Conservation (phyloP, 1,140 invertebrate species). For the Meloidogyne exigua region DNA sequence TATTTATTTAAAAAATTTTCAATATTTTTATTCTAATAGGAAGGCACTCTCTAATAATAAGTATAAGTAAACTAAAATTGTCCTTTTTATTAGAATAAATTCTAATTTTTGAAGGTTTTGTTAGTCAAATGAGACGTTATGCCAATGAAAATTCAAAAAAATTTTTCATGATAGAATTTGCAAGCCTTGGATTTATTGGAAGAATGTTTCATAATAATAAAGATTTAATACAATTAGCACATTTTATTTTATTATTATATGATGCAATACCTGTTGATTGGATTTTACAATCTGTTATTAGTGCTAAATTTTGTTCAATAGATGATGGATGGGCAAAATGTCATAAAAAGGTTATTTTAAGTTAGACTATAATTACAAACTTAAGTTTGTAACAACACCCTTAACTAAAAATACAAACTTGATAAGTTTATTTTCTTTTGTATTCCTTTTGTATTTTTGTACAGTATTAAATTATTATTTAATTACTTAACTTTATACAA, state of each 20-base stretch:
- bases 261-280: constrained; percentile 28
- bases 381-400: too few relatives aligned
- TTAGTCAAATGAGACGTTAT: constrained; percentile 25
- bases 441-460: too few relatives aligned
- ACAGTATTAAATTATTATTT: too few relatives aligned
- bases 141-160: constrained; percentile 12
- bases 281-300: constrained; percentile 18
- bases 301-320: constrained; percentile 15
- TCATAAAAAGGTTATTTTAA: constrained; percentile 17
- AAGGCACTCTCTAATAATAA: too few relatives aligned
- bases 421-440: too few relatives aligned
- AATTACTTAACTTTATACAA: too few relatives aligned
- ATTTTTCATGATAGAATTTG: constrained; percentile 28
- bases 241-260: constrained; percentile 29
- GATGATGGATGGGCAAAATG: constrained; percentile 10
- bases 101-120: constrained; percentile 15
- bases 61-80: too few relatives aligned
- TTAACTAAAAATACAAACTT: too few relatives aligned
- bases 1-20: too few relatives aligned
- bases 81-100: background rate
- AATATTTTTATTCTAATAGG: too few relatives aligned
- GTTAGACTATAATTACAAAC: too few relatives aligned
- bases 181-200: constrained; percentile 29
- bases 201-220: constrained; percentile 27
- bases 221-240: constrained; percentile 9